Conservation (phyloP, 2,113 vertebrate genomes). For the Myrmecobius fasciatus region DNA sequence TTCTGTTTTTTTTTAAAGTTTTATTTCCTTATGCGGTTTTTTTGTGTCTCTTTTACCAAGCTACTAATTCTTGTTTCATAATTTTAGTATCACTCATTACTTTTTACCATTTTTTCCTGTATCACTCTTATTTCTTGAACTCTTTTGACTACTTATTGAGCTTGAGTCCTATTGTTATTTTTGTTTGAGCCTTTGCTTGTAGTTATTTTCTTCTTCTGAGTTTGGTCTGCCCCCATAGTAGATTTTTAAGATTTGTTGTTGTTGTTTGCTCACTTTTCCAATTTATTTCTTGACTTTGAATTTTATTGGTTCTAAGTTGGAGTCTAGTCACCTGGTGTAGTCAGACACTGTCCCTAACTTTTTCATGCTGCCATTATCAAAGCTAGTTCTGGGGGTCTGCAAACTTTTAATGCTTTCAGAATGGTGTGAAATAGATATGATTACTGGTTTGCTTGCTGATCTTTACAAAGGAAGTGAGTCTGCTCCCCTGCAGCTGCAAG, state of each 20-base stretch:
- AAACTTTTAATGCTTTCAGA: background rate
- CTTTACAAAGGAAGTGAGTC: background rate
- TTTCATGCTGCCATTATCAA: background rate
- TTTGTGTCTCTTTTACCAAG: no score
- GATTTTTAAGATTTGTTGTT: background rate
- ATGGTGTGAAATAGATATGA: background rate
- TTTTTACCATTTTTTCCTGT: background rate
- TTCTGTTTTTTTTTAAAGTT: no score
- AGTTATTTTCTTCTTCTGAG: background rate
- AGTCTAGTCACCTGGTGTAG: background rate
- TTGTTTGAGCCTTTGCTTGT: background rate
- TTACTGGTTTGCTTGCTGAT: background rate
- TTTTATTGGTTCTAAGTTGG: background rate
- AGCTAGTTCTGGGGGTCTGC: background rate
- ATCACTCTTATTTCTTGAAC: background rate
- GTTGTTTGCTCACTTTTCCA: background rate
- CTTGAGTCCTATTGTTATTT: background rate
- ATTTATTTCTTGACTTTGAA: background rate
- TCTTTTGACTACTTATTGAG: background rate
- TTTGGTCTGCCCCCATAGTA: background rate
- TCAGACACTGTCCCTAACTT: background rate
- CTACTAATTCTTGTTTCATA: background rate
- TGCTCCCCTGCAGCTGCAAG: background rate
- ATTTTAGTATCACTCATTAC: background rate
- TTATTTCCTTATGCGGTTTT: no score